phyloP scores from a whole-genome alignment of 2,797 vertebrate species.

The Peromyscus eremicus region DNA sequence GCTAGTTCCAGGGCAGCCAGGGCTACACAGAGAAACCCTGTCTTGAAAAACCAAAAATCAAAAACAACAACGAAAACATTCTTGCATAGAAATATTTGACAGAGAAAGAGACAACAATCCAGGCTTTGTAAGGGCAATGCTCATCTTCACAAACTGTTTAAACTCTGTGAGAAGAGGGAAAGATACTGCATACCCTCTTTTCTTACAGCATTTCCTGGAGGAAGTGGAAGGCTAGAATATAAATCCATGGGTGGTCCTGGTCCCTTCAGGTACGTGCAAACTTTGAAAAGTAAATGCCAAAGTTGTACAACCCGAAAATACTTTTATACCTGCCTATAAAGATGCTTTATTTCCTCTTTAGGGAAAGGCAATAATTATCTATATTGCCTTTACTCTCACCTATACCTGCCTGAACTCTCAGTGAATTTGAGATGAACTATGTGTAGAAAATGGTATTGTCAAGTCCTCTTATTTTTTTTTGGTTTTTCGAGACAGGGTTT shows the following conservation, averaged over 20 bases:
- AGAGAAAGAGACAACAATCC: conserved; percentile 14
- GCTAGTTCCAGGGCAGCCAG: neutral
- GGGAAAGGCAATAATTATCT: conserved; percentile 30
- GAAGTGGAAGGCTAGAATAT: neutral
- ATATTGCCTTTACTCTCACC: neutral
- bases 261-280: neutral
- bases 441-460: neutral
- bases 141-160: neutral
- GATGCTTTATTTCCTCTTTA: neutral
- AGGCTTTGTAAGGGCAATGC: conserved; percentile 13
- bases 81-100: neutral
- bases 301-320: neutral
- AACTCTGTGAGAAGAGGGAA: neutral
- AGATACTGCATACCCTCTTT: neutral
- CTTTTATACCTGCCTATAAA: neutral
- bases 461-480: neutral
- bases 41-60: neutral
- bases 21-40: neutral
- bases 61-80: neutral
- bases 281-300: conserved; percentile 25
- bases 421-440: neutral
- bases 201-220: neutral
- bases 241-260: neutral
- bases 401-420: neutral
- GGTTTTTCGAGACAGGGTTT: too few relatives aligned